Evolutionary conservation across 2,888 invertebrate genomes (phyloP).

Genomic region (Cinara cedri): DNA sequence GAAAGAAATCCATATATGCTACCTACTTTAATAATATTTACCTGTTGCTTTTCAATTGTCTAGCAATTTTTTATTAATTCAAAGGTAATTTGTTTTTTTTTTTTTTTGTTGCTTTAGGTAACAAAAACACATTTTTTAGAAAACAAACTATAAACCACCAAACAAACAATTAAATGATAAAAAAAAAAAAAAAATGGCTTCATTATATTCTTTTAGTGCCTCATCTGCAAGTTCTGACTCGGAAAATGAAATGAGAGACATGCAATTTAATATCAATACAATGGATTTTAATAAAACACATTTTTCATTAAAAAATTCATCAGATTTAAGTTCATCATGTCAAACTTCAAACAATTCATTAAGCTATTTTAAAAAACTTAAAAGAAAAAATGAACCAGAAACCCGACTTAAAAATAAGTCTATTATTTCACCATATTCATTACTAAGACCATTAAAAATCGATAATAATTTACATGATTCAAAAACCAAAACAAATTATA

Average conservation of each 20-base stretch:
- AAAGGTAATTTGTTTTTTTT: neutral
- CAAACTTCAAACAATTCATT: constrained; percentile 21
- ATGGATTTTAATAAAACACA: neutral
- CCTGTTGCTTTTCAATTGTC: too few species aligned
- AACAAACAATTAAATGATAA: constrained; percentile 2
- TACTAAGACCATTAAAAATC: neutral
- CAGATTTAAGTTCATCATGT: constrained; percentile 10
- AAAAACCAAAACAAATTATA: constrained; percentile 15
- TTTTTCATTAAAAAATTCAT: neutral
- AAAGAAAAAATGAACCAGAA: neutral
- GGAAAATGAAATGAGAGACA: constrained; percentile 31
- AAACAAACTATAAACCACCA: neutral
- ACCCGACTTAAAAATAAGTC: neutral
- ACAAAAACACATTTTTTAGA: neutral
- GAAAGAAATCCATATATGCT: too few species aligned
- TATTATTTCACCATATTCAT: neutral
- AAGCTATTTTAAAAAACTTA: constrained; percentile 29
- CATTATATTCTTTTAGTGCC: neutral
- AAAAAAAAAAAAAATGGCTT: neutral
- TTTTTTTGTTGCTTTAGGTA: constrained; percentile 2
- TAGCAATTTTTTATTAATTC: too few species aligned
- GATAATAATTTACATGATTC: neutral
- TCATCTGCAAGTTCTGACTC: constrained; percentile 27
- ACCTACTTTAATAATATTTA: too few species aligned
- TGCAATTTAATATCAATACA: neutral